Evolutionary conservation across 2,888 invertebrate species (phyloP), one percentile per base, ranked within the genome.

Genomic region (Thecocarcelia acutangulata): DNA sequence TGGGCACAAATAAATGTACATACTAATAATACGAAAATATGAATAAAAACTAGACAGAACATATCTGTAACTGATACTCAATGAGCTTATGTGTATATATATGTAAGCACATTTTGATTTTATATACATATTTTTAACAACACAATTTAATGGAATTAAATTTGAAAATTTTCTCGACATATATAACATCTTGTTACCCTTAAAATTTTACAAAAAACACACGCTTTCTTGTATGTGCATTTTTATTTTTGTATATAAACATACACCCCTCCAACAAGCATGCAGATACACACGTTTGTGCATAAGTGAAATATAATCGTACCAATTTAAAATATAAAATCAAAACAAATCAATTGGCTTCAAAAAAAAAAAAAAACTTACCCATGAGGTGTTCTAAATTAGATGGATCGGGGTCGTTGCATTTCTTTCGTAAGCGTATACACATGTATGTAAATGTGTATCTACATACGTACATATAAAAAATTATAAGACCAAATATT

Each of bases 311-410:
- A 63, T 59, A 75, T 82, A 82, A 82, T 82, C 74, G 54, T 58
- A 59, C 42, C 84, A 84, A 85, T 85, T 85, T 85, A 87, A 85
- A 85, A 85, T 89, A 86, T 85, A 87, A 89, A 88, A 88, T 89
- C 88, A 86, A 88, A 88, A 87, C 87, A 87, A 88, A 88, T 88
- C 88, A 88, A 88, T 88, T 89, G 88, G 74, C 69, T 72, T 56
- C n/a, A 44, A 64, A 61, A 40, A 56, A 40, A 46, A 54, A 42
- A 46, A 11, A 24, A 44, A n/a, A n/a, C n/a, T n/a, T n/a, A n/a
- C n/a, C n/a, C 80, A 52, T 24, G 75, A 78, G 84, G 78, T 19
- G 19, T 21, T 33, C 44, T 1, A 21, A 46, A 58, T 58, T 69
- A 8, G 19, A 46, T 2, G 13, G 2, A 9, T 15, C 6, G 21